Conservation (phyloP, 2,113 vertebrate species). For the Nymphicus hollandicus region DNA sequence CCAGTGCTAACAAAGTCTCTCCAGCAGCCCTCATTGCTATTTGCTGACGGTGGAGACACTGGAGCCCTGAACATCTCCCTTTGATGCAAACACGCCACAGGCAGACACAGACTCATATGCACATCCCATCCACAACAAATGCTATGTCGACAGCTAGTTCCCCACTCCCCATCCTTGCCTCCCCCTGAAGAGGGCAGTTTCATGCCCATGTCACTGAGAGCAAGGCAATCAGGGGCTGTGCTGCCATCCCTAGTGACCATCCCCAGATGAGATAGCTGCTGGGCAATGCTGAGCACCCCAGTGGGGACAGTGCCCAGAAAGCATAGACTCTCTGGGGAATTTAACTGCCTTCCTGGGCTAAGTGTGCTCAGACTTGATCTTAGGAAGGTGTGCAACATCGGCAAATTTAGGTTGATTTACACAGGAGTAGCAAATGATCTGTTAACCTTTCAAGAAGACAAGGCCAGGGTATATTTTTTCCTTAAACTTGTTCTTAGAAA, state of each 20-base stretch:
- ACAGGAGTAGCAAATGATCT: background rate
- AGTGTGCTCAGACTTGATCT: background rate
- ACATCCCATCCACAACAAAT: background rate
- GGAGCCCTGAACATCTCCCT: background rate
- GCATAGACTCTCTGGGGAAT: background rate
- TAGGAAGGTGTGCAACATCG: background rate
- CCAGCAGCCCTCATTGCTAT: background rate
- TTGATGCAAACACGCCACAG: fast-evolving
- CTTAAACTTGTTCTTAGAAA: background rate
- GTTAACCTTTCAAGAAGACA: background rate
- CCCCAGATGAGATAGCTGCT: background rate
- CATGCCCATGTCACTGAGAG: fast-evolving
- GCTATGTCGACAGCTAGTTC: fast-evolving
- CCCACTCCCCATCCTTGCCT: background rate
- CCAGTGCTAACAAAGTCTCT: background rate
- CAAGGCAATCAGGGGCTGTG: fast-evolving
- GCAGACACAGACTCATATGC: background rate
- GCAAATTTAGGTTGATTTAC: background rate
- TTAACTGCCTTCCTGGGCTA: background rate
- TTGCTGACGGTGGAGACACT: background rate
- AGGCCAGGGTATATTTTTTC: background rate
- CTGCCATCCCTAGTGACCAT: background rate
- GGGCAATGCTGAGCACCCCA: fast-evolving
- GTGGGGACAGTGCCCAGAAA: background rate
- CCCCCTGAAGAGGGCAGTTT: background rate